Evolutionary conservation across 2,888 invertebrate species (phyloP), one percentile per base, ranked within the genome.

Genomic region (Mesorhabditis spiculigera): DNA sequence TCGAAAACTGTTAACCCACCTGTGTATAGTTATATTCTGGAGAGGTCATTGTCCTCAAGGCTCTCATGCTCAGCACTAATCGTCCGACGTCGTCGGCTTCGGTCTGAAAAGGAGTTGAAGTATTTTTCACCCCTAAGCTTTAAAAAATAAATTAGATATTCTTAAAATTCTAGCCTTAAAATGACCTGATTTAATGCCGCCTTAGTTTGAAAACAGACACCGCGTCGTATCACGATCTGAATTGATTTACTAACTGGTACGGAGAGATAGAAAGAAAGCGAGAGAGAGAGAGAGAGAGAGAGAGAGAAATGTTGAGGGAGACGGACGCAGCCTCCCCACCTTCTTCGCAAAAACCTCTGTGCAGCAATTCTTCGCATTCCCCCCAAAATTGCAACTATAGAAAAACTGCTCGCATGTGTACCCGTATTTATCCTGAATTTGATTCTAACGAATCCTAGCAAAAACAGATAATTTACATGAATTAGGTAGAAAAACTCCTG

Each of bases 81-180:
- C 82, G 72, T 4, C 84, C 84, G 64, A 84, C 80, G 64, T 84
- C 84, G 67, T 84, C 84, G 4, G 82, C 82, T 73, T 84, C 84
- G 0, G 82, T 82, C 81, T n/a, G n/a, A n/a, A n/a, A n/a, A n/a
- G n/a, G n/a, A n/a, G n/a, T n/a, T n/a, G n/a, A n/a, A n/a, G n/a
- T n/a, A n/a, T n/a, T n/a, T n/a, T n/a, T n/a, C n/a, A n/a, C n/a
- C n/a, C n/a, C n/a, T n/a, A n/a, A n/a, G n/a, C n/a, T n/a, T n/a
- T n/a, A n/a, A n/a, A n/a, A n/a, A n/a, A n/a, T n/a, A n/a, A n/a
- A n/a, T n/a, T n/a, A n/a, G n/a, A n/a, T n/a, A n/a, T n/a, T n/a
- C n/a, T n/a, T n/a, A n/a, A n/a, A n/a, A n/a, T n/a, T n/a, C n/a
- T n/a, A n/a, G n/a, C n/a, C n/a, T n/a, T n/a, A n/a, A n/a, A n/a